Base-by-base conservation (phyloP, 1,140 invertebrate genomes). In the Neotoxoptera formosana region DNA sequence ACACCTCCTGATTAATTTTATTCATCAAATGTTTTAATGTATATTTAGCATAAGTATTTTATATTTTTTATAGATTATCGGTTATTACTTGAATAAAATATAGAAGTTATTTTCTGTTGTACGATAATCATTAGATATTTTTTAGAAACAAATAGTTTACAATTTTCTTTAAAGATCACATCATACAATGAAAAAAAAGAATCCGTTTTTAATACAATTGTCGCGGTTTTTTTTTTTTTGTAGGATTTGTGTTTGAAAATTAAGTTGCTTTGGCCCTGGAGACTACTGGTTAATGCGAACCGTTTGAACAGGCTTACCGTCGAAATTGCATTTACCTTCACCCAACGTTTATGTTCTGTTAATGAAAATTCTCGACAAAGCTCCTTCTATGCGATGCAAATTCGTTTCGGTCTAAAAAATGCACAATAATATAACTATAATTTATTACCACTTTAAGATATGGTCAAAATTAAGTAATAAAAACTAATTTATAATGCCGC, bases 361-460 rank as follows among this genome's bases (percentile, higher is more conserved):
- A 89, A 89, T 89, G 88, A 89, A 89, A 89, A 89, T 41, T 89
- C 51, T 56, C 34, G 34, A 41, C 88, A 41, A 89, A 23, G 30
- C 86, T 21, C 25, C 25, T n/a, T 47, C 14, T n/a, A 48, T 47
- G 14, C 41, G 1, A 86, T n/a, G 45, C 25, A n/a, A 86, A 25
- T 25, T n/a, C 23, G 3, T 36, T 6, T 6, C 7, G 23, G 14
- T 36, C 87, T 20, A 36, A 9, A 36, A 21, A 89, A 89, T 53
- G 34, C 87, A 34, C n/a, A 36, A 53, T 11, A 53, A 53, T 89
- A 86, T n/a, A 30, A 48, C 25, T 48, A 53, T 45, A 47, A 7
- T 25, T n/a, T 25, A 84, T 45, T 84, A 25, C 14, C 14, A 76
- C n/a, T 76, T 76, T 76, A 76, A 17, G 6, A 76, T n/a, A 76